Conservation (phyloP, 2,888 invertebrate genomes). For the Laspeyria flexula region DNA sequence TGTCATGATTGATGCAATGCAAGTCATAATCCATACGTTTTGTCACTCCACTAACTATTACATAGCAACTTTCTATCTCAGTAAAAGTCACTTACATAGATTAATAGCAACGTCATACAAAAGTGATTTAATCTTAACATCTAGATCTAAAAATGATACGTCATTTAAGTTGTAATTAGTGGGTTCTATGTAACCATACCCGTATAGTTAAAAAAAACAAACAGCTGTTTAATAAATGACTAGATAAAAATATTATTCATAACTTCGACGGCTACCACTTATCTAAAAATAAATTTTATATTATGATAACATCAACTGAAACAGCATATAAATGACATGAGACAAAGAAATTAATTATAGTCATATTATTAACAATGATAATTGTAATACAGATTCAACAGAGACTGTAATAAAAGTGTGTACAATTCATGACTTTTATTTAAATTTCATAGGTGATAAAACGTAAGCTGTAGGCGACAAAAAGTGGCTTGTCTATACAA, state of each 20-base stretch:
- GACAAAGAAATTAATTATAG: no score
- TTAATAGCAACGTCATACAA: conserved; percentile 14
- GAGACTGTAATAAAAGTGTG: not conserved
- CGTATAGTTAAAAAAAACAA: not conserved
- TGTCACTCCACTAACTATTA: conserved; percentile 18
- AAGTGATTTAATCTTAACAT: conserved; percentile 4
- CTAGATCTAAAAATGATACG: conserved; percentile 2
- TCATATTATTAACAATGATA: no score
- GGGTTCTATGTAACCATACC: not conserved
- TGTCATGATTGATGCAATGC: conserved; percentile 33
- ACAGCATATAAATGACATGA: no score
- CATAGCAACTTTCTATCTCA: conserved; percentile 27
- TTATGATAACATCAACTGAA: no score
- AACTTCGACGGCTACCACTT: no score
- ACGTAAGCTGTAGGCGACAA: conserved; percentile 12
- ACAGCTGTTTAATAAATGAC: no score
- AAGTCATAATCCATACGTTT: conserved; percentile 36
- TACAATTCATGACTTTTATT: not conserved
- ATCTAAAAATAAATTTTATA: no score
- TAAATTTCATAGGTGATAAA: conserved; percentile 5
- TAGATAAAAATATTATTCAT: no score
- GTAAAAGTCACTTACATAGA: conserved; percentile 31
- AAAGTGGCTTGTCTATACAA: conserved; percentile 13
- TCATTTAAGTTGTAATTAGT: not conserved
- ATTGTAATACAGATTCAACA: not conserved